These are phyloP conservation scores for Melipona bicolor DNA, from an alignment of 2,888 invertebrate species.

Conservation along the genomic window DNA sequence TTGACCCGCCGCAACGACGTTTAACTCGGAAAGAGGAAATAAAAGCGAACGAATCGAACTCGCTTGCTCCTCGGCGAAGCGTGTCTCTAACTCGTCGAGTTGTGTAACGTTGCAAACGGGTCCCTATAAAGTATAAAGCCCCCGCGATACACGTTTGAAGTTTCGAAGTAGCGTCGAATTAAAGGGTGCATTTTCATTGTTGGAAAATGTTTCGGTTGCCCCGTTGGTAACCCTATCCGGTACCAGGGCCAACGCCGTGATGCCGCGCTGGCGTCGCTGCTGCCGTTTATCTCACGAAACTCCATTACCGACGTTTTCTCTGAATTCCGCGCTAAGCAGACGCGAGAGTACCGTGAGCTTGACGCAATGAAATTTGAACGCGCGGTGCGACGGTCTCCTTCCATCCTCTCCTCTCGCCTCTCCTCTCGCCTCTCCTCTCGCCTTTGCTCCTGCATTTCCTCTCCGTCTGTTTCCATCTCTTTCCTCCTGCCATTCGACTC, in stretches of 20 bases:
- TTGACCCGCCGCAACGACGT: conserved; percentile 56
- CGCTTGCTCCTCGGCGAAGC: not conserved
- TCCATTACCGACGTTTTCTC: conserved; percentile 81
- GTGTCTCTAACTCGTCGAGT: too few relatives aligned
- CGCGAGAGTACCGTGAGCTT: conserved; percentile 68
- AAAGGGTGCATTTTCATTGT: not conserved
- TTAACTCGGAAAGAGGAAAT: conserved; percentile 35
- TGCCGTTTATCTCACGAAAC: conserved; percentile 80
- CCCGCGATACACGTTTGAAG: not conserved
- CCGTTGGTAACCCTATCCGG: conserved; percentile 62
- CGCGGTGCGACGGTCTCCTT: conserved; percentile 67
- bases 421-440: not conserved
- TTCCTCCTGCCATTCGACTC: not conserved
- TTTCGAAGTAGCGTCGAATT: not conserved
- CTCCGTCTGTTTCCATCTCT: conserved; percentile 3
- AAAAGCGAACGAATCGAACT: conserved; percentile 19
- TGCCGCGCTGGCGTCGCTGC: conserved; percentile 59
- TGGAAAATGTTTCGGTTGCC: conserved; percentile 42
- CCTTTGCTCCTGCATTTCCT: not conserved
- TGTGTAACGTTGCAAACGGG: conserved; percentile 1
- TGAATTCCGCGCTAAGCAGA: conserved; percentile 70
- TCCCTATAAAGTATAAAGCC: not conserved
- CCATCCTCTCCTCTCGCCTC: not conserved
- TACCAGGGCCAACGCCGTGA: conserved; percentile 27
- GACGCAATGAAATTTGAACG: conserved; percentile 82